phyloP scores from a whole-genome alignment of 2,113 vertebrate genomes.

The Pterophyllum scalare region DNA sequence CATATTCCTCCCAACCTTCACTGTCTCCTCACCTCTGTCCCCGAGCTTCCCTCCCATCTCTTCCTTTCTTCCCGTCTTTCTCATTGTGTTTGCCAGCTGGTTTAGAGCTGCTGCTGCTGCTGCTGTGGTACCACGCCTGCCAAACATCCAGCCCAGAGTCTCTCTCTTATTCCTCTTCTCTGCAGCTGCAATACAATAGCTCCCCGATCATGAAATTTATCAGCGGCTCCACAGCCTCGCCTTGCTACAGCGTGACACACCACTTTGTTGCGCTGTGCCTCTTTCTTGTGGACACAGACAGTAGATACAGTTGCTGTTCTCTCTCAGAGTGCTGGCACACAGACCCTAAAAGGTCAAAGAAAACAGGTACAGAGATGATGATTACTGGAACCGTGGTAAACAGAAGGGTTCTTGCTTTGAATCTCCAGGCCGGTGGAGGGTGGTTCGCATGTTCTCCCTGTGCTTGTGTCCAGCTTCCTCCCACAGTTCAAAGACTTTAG shows the following conservation, averaged over 20 bases:
- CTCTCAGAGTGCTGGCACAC: neutral
- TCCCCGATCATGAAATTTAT: constrained; percentile 25
- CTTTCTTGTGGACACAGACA: constrained; percentile 4
- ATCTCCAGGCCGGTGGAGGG: no score
- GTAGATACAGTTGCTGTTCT: neutral
- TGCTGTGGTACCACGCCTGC: constrained; percentile 11
- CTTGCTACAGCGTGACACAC: neutral
- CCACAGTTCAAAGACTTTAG: neutral
- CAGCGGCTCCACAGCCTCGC: constrained; percentile 9
- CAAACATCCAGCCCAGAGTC: constrained; percentile 49
- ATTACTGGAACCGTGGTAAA: neutral
- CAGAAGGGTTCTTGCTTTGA: neutral
- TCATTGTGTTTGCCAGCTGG: constrained; percentile 40
- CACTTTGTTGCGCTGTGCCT: constrained; percentile 3
- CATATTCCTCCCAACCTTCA: neutral
- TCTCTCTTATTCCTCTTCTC: neutral
- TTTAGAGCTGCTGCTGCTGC: neutral
- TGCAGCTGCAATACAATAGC: constrained; percentile 45
- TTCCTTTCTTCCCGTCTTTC: constrained; percentile 2
- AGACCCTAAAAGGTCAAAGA: neutral
- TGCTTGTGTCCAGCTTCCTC: neutral
- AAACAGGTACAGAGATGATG: neutral
- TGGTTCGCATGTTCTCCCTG: no score
- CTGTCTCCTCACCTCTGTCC: neutral
- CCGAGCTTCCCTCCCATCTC: neutral